Base-by-base conservation (phyloP, 2,888 invertebrate species). In the Pomacea canaliculata region DNA sequence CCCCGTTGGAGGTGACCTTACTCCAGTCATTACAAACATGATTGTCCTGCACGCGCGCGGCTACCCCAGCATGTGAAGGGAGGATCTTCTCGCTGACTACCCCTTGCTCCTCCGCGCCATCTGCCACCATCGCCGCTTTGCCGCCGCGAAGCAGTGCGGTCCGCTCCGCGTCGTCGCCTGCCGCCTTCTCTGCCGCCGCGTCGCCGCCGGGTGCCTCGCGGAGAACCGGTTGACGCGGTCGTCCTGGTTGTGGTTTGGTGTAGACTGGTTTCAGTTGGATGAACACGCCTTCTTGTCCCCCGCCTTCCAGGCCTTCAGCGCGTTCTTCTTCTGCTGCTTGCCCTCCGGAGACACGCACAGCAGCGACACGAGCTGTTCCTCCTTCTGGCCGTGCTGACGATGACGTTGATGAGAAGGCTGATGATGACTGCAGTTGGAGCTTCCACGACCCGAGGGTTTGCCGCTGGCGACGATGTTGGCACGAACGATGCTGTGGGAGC, bases 401-500 rank as follows among this genome's bases (percentile, higher is more conserved):
- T 49, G 65, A n/a, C 49, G 63, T n/a, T 46, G 67, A 9, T 16
- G 59, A 1, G 7, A 27, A 0, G 23, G 16, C 7, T 63, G 63
- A 27, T 5, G 12, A 19, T 63, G 63, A 56, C 19, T 51, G 72
- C 18, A 51, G 60, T 48, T 71, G 51, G 48, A 18, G 37, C 9
- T 48, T 13, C 27, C n/a, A 19, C n/a, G 18, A 7, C 16, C 23
- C 49, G 9, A 27, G 46, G 56, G 66, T 13, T 51, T 49, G 46
- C 66, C 66, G 73, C 73, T 19, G 59, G 18, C 19, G 63, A 12
- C 19, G 27, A 4, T n/a, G 66, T 27, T 65, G 73, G 68, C 49
- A 9, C 74, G 69, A 1, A 62, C 37, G 51, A 46, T 62, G 69
- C 68, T 60, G 60, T 66, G 73, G 23, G 27, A 62, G 18, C 69